Percentiles rank a stretch among this genome's conserved stretches.
phyloP scores from a whole-genome alignment of 2,888 invertebrate species.

The Palloptera scutellata region DNA sequence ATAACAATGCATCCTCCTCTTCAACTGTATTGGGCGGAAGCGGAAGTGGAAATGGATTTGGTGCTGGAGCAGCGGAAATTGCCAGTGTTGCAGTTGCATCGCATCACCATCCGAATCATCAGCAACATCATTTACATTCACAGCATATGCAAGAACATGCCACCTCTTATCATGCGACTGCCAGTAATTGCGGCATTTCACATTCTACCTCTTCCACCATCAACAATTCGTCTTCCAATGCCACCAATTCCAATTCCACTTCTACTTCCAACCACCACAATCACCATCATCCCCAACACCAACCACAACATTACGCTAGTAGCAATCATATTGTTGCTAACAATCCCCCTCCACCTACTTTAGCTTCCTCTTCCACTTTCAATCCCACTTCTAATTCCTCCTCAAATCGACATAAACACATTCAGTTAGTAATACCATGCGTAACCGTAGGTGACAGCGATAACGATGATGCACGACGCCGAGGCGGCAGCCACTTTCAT shows the following conservation, averaged over 20 bases:
- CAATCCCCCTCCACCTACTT: constrained; percentile 28
- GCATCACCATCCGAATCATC: constrained; percentile 37
- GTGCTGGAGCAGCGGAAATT: constrained; percentile 43
- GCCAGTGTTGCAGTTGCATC: constrained; percentile 36
- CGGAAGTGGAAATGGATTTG: constrained; percentile 53
- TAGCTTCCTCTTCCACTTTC: constrained; percentile 36
- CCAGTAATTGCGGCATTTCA: constrained; percentile 36
- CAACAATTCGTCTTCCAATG: constrained; percentile 50
- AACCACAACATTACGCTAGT: constrained; percentile 33
- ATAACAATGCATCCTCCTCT: constrained; percentile 33
- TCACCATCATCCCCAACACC: constrained; percentile 41
- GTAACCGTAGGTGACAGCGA: constrained; percentile 81
- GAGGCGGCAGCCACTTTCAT: constrained; percentile 54
- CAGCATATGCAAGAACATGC: constrained; percentile 32
- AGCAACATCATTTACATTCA: constrained; percentile 28
- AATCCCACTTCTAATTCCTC: constrained; percentile 29
- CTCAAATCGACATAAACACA: constrained; percentile 59
- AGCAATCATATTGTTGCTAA: constrained; percentile 32
- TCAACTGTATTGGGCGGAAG: constrained; percentile 41
- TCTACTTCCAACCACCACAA: constrained; percentile 59
- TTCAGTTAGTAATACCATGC: constrained; percentile 81
- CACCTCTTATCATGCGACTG: constrained; percentile 31
- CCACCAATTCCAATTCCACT: constrained; percentile 60
- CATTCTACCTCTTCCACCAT: constrained; percentile 46
- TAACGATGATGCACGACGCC: constrained; percentile 70